Conservation (phyloP, 53 echinoderm and acorn worm genomes). For the Arbacia lixula region DNA sequence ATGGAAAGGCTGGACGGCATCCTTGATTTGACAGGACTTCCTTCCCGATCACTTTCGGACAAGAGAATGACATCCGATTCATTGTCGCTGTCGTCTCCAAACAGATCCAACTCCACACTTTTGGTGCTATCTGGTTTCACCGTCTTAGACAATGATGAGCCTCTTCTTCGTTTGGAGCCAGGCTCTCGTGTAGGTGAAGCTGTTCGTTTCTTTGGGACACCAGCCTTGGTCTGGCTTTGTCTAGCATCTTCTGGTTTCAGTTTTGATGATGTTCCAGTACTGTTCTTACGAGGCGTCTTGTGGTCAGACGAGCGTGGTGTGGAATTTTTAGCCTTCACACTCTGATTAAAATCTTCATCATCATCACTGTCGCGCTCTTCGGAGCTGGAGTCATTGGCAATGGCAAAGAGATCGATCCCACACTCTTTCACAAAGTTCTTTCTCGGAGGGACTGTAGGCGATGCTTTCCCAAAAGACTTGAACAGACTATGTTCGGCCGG, state of each 20-base stretch:
- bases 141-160: background rate
- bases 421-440: slow-evolving; percentile 22
- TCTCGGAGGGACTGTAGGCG: slow-evolving; percentile 1
- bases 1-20: too few relatives aligned
- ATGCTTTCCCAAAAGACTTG: background rate
- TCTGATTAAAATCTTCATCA: background rate
- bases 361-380: background rate
- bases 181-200: slow-evolving; percentile 5
- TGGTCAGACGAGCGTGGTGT: background rate
- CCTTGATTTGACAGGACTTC: too few relatives aligned
- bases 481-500: slow-evolving; percentile 33
- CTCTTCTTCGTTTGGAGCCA: slow-evolving; percentile 4
- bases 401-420: slow-evolving; percentile 26
- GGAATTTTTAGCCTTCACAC: too few relatives aligned
- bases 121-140: slow-evolving; percentile 26
- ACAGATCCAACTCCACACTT: slow-evolving; percentile 55
- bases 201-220: slow-evolving; percentile 15
- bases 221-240: too few relatives aligned
- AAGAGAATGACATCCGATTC: slow-evolving; percentile 44
- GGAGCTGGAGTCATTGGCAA: slow-evolving; percentile 24
- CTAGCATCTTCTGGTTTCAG: too few relatives aligned
- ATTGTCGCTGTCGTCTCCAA: slow-evolving; percentile 77
- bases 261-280: too few relatives aligned
- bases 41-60: slow-evolving; percentile 32
- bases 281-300: background rate